Evolutionary conservation across 2,113 vertebrate species (phyloP).

Genomic region (Oryzias curvinotus): DNA sequence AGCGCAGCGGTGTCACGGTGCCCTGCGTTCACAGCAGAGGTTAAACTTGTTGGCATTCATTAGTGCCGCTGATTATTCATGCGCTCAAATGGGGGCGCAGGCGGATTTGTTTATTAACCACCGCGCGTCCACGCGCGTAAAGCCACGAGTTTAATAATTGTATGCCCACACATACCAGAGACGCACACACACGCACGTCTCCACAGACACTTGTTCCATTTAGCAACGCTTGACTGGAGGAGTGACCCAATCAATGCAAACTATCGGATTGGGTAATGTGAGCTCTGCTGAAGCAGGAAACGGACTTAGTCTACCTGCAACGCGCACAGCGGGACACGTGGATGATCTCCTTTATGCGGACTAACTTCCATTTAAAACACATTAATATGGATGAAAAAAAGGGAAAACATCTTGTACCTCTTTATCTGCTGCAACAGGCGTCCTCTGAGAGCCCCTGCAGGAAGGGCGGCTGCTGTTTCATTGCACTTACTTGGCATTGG

Average conservation of each 20-base stretch:
- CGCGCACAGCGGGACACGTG: background rate
- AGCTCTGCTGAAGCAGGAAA: conserved; percentile 41
- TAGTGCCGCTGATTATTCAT: conserved; percentile 46
- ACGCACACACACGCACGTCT: no score
- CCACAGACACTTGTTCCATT: conserved; percentile 27
- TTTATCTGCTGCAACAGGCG: background rate
- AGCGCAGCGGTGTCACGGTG: conserved; percentile 35
- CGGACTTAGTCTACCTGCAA: conserved; percentile 21
- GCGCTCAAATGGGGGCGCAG: conserved; percentile 18
- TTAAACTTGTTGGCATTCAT: conserved; percentile 45
- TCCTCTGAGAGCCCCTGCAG: background rate
- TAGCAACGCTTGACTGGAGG: conserved; percentile 31
- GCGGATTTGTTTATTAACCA: background rate
- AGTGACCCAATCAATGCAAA: conserved; percentile 45
- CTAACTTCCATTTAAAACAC: conserved; percentile 3
- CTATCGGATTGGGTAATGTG: conserved; percentile 43
- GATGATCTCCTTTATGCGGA: no score
- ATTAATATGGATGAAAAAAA: conserved; percentile 17
- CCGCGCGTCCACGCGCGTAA: background rate
- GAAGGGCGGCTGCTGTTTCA: background rate
- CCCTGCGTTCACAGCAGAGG: conserved; percentile 29
- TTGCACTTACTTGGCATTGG: background rate
- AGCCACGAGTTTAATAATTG: conserved; percentile 64
- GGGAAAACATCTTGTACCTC: background rate
- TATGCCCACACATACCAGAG: conserved; percentile 8